A percentile compares a stretch with the other conserved stretches of the same genome.
Conservation (phyloP, 35 echinoderm and acorn worm species). For the Ophiothrix spiculata region DNA sequence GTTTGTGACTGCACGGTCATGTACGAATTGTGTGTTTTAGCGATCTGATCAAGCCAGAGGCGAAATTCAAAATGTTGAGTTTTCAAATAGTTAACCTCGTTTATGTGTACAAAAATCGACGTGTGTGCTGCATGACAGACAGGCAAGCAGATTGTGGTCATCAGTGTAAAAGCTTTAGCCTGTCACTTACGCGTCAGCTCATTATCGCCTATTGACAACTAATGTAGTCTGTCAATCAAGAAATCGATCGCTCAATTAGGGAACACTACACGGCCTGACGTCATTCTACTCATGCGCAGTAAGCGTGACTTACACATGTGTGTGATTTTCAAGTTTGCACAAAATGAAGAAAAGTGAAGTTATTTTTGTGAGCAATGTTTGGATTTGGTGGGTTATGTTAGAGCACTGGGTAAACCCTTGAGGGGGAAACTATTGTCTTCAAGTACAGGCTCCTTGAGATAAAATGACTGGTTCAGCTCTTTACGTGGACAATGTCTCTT, state of each 20-base stretch:
- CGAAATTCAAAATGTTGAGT: conserved; percentile 12
- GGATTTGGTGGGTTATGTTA: neutral
- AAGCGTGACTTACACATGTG: neutral
- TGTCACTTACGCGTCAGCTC: conserved; percentile 83
- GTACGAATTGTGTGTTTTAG: conserved; percentile 18
- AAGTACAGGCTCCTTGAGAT: neutral
- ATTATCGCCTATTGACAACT: conserved; percentile 85
- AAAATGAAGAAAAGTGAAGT: neutral
- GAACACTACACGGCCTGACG: conserved; percentile 35
- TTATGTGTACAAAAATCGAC: conserved; percentile 37
- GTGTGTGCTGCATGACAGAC: conserved; percentile 34
- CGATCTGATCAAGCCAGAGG: conserved; percentile 17
- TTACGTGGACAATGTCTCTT: neutral
- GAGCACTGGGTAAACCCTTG: neutral
- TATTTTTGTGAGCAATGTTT: neutral
- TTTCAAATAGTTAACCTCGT: conserved; percentile 15
- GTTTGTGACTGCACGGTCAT: conserved; percentile 7
- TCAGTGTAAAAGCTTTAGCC: conserved; percentile 38
- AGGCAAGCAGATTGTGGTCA: conserved; percentile 33
- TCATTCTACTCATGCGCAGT: conserved; percentile 13
- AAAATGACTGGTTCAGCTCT: neutral
- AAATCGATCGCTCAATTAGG: conserved; percentile 87
- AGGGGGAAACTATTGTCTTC: neutral
- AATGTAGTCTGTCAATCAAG: conserved; percentile 87
- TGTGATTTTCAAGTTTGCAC: neutral